Base-by-base conservation (phyloP, 2,888 invertebrate species). In the Platerodrilus igneus region DNA sequence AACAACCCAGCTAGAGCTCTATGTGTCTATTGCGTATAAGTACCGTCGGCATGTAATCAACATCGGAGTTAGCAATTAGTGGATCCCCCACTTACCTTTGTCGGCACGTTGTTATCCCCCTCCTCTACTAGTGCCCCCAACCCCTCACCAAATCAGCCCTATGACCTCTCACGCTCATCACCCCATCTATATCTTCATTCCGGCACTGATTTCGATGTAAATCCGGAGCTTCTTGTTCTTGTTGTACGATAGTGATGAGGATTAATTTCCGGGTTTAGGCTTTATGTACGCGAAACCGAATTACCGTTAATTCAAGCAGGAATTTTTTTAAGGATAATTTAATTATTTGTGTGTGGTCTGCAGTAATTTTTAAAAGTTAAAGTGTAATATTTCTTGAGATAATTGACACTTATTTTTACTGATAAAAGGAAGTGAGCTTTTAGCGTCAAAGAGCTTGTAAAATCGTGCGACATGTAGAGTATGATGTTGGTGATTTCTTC, bases 121-220 rank as follows among this genome's bases (percentile, higher is more conserved):
- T 51, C 43, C 41, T 40, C 46, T 47, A 29, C 43, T 42, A 36
- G 39, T 37, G 32, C 47, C 44, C 47, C 52, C 52, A 44, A 54
- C 48, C 52, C 53, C 56, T 49, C 55, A 47, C 52, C 57, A 63
- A 58, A 58, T 62, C 65, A 65, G 67, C 70, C 67, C 32, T 29
- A 36, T 33, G 67, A 64, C 64, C 48, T 48, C 53, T 51, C 55
- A 56, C 55, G 55, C 58, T 53, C 51, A 48, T 52, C 55, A 53
- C 56, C 57, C 57, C 55, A 53, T 56, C 48, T 45, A 50, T 55
- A 48, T 57, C 57, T 55, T 55, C 60, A 54, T 54, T 55, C 53
- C 52, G 54, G 55, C 58, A 55, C 58, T 56, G 59, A 57, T 61
- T 59, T 58, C 54, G 53, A 54, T 53, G 56, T 57, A 57, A 57